Conservation (phyloP, 2,113 vertebrate species). For the Crotalus horridus region DNA sequence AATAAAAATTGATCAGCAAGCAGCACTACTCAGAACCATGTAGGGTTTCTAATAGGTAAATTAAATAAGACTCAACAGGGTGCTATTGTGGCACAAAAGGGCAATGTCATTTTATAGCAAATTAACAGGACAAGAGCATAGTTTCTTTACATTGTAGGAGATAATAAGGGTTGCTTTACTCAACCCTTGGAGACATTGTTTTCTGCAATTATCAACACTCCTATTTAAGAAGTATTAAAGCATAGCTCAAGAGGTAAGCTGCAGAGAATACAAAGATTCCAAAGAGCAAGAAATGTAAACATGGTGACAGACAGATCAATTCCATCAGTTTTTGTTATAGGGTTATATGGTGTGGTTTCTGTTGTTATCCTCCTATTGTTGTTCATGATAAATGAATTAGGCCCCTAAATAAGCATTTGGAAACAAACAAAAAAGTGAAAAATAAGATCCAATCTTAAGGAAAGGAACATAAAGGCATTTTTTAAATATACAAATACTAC, state of each 20-base stretch:
- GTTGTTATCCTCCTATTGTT: background rate
- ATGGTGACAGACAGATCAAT: background rate
- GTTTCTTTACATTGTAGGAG: background rate
- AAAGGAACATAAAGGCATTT: background rate
- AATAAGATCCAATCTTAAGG: background rate
- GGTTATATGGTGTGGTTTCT: background rate
- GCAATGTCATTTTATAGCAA: constrained; percentile 1
- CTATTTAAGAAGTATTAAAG: background rate
- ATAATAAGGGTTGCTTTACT: background rate
- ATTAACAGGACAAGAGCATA: background rate
- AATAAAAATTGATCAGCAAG: background rate
- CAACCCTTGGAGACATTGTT: background rate
- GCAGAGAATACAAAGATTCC: background rate
- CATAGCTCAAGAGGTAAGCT: background rate
- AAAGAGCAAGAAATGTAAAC: background rate
- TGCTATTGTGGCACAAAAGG: constrained; percentile 1
- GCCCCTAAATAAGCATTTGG: background rate
- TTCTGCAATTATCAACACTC: background rate
- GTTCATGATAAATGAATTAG: background rate
- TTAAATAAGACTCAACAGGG: background rate
- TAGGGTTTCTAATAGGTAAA: constrained; percentile 2
- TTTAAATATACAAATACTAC: background rate
- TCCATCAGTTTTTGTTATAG: background rate
- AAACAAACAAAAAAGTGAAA: background rate
- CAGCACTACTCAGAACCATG: background rate